These are phyloP conservation scores for Melinopterus prodromus DNA, from an alignment of 2,888 invertebrate genomes.

Conservation along the genomic window DNA sequence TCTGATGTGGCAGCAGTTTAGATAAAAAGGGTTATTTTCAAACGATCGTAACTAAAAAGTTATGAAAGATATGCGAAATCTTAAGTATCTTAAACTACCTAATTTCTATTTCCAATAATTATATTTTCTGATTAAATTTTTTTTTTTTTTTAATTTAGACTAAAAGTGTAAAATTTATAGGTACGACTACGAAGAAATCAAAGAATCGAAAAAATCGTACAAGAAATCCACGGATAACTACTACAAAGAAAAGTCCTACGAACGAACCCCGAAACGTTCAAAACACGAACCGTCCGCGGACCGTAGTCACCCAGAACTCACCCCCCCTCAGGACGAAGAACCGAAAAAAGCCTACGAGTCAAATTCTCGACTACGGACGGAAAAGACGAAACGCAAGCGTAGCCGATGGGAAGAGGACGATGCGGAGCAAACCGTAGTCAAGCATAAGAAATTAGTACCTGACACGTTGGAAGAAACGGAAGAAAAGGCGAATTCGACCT, in stretches of 20 bases:
- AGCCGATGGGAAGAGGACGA: neutral
- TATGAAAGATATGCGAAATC: neutral
- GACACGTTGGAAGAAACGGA: neutral
- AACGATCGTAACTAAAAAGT: neutral
- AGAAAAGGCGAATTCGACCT: slow-evolving; percentile 19
- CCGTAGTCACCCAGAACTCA: neutral
- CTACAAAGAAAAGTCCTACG: neutral
- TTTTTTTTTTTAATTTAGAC: too few relatives aligned
- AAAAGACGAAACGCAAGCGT: slow-evolving; percentile 16
- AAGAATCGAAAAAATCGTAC: neutral
- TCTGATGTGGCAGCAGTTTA: neutral
- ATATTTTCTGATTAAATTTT: too few relatives aligned
- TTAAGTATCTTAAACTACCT: neutral
- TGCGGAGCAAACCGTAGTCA: neutral
- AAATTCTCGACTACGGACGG: neutral
- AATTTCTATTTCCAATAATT: neutral
- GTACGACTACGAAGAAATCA: neutral
- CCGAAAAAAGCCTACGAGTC: neutral
- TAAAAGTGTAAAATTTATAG: neutral
- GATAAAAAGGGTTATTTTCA: neutral
- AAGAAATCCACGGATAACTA: neutral
- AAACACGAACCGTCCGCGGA: neutral
- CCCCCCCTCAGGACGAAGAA: neutral
- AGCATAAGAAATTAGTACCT: neutral
- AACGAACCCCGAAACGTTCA: neutral